Base-by-base conservation (phyloP, 2,888 invertebrate genomes). In the Rotaria socialis region DNA sequence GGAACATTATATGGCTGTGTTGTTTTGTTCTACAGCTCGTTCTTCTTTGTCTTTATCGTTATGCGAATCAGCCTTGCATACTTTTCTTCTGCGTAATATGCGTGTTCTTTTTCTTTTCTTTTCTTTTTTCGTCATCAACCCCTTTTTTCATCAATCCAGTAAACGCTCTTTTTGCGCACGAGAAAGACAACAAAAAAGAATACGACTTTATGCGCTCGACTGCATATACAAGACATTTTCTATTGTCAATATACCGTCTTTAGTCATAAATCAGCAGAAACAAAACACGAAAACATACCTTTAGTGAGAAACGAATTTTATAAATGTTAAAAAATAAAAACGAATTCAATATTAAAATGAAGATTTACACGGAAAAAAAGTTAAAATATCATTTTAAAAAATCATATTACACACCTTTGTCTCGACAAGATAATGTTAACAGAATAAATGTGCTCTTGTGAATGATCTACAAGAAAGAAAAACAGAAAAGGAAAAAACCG, bases 211-310 rank as follows among this genome's bases (percentile, higher is more conserved):
- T 27, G 35, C 27, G 67, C 35, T 35, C 35, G 67, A 35, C 7
- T 67, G 35, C 16, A 35, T 35, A 14, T 67, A 24, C 35, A 67
- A 67, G 7, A 41, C 35, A 67, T 19, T 8, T 7, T 35, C 67
- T 35, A 67, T 35, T 67, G 67, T 67, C 67, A 67, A 67, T 67
- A 35, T 2, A 67, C 19, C 67, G 35, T 67, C 67, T 27, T 67
- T 19, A 67, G 67, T 14, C 67, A 35, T 67, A 35, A 35, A 67
- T 16, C 35, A 41, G 3, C 11, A n/a, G 35, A 35, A 35, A 67
- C 16, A 67, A 67, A 67, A 67, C 16, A 67, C 35, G 19, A 67
- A 67, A 67, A 67, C 67, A 67, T 67, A 67, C 67, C 35, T 67
- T 67, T 35, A 41, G 16, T 0, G 14, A 16, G 14, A 52, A 27